These are phyloP conservation scores for Escarpia spicata DNA, from an alignment of 2,888 invertebrate genomes.

Conservation along the genomic window DNA sequence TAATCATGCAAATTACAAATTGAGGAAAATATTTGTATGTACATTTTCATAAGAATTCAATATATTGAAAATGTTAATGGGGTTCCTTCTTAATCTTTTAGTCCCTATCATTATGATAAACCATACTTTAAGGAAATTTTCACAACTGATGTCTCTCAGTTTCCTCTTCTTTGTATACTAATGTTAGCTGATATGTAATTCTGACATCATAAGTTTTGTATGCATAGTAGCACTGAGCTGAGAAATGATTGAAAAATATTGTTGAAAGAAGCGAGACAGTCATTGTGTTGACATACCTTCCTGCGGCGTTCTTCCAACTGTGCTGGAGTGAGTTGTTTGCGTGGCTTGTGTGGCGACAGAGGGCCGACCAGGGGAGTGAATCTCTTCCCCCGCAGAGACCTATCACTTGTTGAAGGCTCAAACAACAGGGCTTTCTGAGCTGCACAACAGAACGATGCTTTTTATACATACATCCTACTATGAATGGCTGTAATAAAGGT, in stretches of 20 bases:
- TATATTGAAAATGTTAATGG: background rate
- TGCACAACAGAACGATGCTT: background rate
- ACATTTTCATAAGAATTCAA: slow-evolving; percentile 14
- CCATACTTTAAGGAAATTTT: too few relatives aligned
- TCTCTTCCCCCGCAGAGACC: slow-evolving; percentile 44
- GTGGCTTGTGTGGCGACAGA: slow-evolving; percentile 45
- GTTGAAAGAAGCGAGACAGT: slow-evolving; percentile 22
- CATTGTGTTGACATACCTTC: slow-evolving; percentile 47
- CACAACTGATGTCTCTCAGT: too few relatives aligned
- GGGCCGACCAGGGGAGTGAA: slow-evolving; percentile 35
- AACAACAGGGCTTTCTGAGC: slow-evolving; percentile 14
- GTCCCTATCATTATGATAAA: too few relatives aligned
- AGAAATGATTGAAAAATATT: background rate
- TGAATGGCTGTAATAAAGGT: too few relatives aligned
- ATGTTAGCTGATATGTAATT: too few relatives aligned
- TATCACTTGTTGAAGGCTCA: slow-evolving; percentile 39
- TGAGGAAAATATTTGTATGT: slow-evolving; percentile 14
- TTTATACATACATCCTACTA: background rate
- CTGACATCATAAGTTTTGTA: too few relatives aligned
- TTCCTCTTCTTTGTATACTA: too few relatives aligned
- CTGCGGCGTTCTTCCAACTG: slow-evolving; percentile 57
- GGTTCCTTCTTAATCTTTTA: too few relatives aligned
- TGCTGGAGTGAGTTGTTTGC: slow-evolving; percentile 56
- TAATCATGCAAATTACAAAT: too few relatives aligned
- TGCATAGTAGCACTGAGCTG: too few relatives aligned